Base-by-base conservation (phyloP, 2,113 vertebrate genomes). In the Mesitornis unicolor region DNA sequence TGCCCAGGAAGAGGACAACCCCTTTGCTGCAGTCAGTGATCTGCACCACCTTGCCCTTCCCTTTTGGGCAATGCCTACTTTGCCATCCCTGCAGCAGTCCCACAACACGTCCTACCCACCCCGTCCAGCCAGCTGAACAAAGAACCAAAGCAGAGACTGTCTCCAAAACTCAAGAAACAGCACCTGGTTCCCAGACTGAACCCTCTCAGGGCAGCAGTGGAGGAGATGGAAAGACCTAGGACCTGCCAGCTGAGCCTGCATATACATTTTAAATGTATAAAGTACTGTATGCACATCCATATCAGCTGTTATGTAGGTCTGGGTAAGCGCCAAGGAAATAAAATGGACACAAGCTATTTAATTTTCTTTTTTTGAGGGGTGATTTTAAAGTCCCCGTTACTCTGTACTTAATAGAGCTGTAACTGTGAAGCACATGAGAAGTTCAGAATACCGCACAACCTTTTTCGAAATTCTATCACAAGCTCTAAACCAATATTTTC, bases 401-500 rank as follows among this genome's bases (percentile, higher is more conserved):
- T 91, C 54, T 80, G 24, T 54, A 57, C 82, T 83, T 88, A 90
- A 82, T 74, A 67, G 25, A 84, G 48, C 16, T 24, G 67, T 53
- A 85, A 79, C 67, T 80, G 86, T 69, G 60, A 56, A 82, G 20
- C 48, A 28, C 71, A 91, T 78, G 76, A 93, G 76, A 90, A 91
- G 40, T 77, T 87, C 60, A 71, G 56, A 74, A 40, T 31, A 36
- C 77, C 90, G 9, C 67, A 88, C 8, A 54, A 70, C 28, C 45
- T 47, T 94, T 76, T 68, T 84, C n/a, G n/a, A 89, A 91, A 82
- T 82, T 63, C 91, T 89, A 17, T 90, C 94, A 73, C 80, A 57
- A 94, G 63, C 24, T 87, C 94, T 87, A 87, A 94, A 93, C 15
- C 77, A 91, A 12, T 96, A 68, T 96, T 97, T 94, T 91, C 70